These are phyloP conservation scores for Cephalopachus bancanus DNA, from an alignment of 2,797 vertebrate species.

Conservation along the genomic window DNA sequence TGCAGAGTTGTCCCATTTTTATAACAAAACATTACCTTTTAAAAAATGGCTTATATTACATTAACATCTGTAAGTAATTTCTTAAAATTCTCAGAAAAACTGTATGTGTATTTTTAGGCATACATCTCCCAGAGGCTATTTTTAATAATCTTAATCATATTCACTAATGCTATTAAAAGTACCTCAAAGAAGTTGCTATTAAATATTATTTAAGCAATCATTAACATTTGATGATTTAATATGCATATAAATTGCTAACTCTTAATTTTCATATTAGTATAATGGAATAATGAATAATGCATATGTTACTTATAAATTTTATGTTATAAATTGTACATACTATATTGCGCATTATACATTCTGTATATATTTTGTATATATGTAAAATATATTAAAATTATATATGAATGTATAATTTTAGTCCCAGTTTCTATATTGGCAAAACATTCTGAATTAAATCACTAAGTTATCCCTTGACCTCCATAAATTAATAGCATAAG, in stretches of 20 bases:
- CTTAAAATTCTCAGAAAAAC: neutral
- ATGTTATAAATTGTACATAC: neutral
- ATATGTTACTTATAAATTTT: neutral
- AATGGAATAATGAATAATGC: neutral
- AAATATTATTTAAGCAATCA: constrained; percentile 7
- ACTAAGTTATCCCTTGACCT: neutral
- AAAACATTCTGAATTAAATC: constrained; percentile 37
- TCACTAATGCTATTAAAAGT: constrained; percentile 32
- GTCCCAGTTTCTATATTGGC: neutral
- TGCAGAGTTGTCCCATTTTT: neutral
- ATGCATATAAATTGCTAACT: constrained; percentile 23
- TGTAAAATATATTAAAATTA: neutral
- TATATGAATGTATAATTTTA: neutral
- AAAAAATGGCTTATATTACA: constrained; percentile 8
- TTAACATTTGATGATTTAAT: constrained; percentile 31
- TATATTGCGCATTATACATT: neutral
- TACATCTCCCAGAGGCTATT: neutral
- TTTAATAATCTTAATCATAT: constrained; percentile 53
- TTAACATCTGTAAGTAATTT: constrained; percentile 14
- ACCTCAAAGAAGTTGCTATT: constrained; percentile 21
- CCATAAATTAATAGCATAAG: neutral
- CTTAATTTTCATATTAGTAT: constrained; percentile 11
- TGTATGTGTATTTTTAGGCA: neutral
- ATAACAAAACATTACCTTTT: neutral
- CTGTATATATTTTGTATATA: neutral